These are phyloP conservation scores for Dermolepida albohirtum DNA, from an alignment of 2,888 invertebrate genomes.

Conservation along the genomic window DNA sequence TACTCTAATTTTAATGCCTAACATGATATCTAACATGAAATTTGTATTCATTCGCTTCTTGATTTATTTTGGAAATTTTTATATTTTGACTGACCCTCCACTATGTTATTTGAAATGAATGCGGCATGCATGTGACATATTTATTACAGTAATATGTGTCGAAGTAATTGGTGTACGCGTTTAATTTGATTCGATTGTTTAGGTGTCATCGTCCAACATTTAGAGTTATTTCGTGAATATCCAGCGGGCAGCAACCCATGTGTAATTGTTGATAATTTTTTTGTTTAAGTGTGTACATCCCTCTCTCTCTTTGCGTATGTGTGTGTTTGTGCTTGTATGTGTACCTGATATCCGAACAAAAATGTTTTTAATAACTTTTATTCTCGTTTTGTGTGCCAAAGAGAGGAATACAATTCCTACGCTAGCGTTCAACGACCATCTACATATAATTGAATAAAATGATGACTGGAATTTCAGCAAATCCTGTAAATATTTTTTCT, in stretches of 20 bases:
- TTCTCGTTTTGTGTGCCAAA: neutral
- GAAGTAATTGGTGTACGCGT: constrained; percentile 11
- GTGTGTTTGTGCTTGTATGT: neutral
- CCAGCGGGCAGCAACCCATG: neutral
- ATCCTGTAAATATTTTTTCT: no score
- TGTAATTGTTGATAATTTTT: constrained; percentile 28
- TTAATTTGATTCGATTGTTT: constrained; percentile 30
- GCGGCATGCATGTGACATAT: constrained; percentile 25
- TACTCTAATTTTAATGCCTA: no score
- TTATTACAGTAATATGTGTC: constrained; percentile 29
- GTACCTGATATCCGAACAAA: neutral
- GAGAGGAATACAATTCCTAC: no score
- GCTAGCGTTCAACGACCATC: no score
- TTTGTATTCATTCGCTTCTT: no score
- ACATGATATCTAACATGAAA: no score
- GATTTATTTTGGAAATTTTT: constrained; percentile 15
- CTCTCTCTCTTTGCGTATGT: no score
- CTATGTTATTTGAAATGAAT: neutral
- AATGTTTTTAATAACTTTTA: constrained; percentile 21
- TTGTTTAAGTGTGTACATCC: no score
- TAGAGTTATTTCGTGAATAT: neutral
- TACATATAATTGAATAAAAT: no score
- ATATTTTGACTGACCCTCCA: neutral
- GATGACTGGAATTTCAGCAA: no score
- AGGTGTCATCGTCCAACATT: neutral